Evolutionary conservation across 1,140 invertebrate genomes (phyloP), one percentile per base, ranked within the genome.

Genomic region (Zaprionus camerounensis): DNA sequence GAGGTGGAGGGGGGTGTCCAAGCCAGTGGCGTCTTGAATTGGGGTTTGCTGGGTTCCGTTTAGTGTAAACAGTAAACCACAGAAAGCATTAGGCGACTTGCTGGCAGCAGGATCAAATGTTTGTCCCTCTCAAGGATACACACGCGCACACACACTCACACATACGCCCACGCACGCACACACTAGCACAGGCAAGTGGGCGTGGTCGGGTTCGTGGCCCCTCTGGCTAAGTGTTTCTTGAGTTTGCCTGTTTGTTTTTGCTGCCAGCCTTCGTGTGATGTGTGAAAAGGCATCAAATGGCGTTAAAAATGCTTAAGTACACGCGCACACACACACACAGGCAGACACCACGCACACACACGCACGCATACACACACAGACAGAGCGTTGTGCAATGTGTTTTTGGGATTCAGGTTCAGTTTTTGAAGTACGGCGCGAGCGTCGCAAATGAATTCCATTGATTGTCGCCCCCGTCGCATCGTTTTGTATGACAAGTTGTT

Each of bases 251-350:
- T 80, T 71, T 87, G 83, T 88, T 77, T 81, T 88, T 61, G 5
- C 17, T 77, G 84, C 77, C 71, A 75, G 68, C 68, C 31, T 34
- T 78, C 78, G 72, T 61, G 59, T 65, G 80, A 88, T 88, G 85
- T 88, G 85, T 88, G 85, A 88, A 88, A 88, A 88, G 85, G 85
- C 85, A 88, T 88, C 85, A 88, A 88, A 90, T 88, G 85, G 85
- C 85, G 85, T 88, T 88, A 88, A 88, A 88, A 88, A 88, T 81
- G 78, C 75, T 88, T 88, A 88, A 88, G 85, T 81, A 87, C 78
- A 88, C 62, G 49, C 62, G 49, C 73, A 70, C 49, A 65, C 67
- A 72, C 62, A 56, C 44, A 55, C 34, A 12, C 57, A 66, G 12
- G 11, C 34, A 36, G 15, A 41, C 15, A 9, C n/a, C 72, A 76